Evolutionary conservation across 2,888 invertebrate species (phyloP), one percentile per base, ranked within the genome.

Genomic region (Apamea crenata): DNA sequence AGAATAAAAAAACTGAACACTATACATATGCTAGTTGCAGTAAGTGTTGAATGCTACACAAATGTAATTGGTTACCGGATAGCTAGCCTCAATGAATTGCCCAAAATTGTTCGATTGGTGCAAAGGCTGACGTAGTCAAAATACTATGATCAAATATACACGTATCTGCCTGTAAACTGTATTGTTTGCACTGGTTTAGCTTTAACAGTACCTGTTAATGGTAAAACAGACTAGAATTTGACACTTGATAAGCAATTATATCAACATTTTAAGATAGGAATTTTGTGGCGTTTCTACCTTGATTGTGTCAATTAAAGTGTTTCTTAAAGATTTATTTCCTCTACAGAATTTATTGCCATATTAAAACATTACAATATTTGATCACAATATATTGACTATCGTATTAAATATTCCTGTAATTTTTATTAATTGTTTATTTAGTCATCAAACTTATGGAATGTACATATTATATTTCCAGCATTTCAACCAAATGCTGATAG

Each of bases 51-150:
- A 61, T 50, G 40, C 16, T 56, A 56, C 14, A 63, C 29, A 59
- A 59, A 76, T 59, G 56, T 76, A 76, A 81, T 81, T 84, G 85
- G 71, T 59, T 68, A 81, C 59, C 25, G 40, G 76, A 72, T 68
- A 84, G 75, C 56, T 67, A 53, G 68, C 29, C 6, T 36, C 53
- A 53, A 77, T 65, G 5, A 67, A 84, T 71, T 71, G 70, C 36
- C 50, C 71, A 80, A 81, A 71, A 70, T 84, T 79, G n/a, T 63
- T 79, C 25, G 61, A 44, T 61, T 61, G 29, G 80, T 71, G 53
- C 68, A 83, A 74, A 59, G 67, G 44, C 71, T 65, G 50, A 65
- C 53, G 47, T 44, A 44, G 16, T 70, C 25, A 63, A 84, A 83
- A 75, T 67, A 80, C 61, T 5, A 32, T 74, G 65, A 14, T 66